phyloP scores from a whole-genome alignment of 1,140 invertebrate species.

The Pogonomyrmex barbatus region DNA sequence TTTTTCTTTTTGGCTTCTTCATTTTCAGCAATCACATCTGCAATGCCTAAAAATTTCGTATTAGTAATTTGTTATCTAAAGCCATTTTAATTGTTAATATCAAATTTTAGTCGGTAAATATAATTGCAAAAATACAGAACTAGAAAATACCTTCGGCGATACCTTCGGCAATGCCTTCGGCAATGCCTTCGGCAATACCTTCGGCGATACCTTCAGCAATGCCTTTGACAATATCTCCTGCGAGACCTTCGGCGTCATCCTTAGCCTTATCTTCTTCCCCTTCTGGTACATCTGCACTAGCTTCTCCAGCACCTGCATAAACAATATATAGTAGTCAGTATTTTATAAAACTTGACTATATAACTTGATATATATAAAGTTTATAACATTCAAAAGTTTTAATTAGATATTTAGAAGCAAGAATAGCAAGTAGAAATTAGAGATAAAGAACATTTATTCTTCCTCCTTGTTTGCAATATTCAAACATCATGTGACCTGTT shows the following conservation, averaged over 20 bases:
- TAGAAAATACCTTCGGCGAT: not conserved
- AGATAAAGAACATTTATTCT: not conserved
- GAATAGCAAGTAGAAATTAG: not conserved
- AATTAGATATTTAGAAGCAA: not conserved
- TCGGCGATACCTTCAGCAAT: conserved; percentile 33
- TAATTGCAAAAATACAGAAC: not conserved
- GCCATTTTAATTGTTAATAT: not conserved
- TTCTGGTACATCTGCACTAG: conserved; percentile 84
- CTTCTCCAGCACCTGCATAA: conserved; percentile 82
- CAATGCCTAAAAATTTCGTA: not conserved
- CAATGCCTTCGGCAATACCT: conserved; percentile 78
- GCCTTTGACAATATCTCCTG: conserved; percentile 68
- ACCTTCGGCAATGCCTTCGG: conserved; percentile 74
- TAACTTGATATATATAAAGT: not conserved
- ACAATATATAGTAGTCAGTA: conserved; percentile 1
- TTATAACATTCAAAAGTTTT: not conserved
- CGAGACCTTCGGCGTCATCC: conserved; percentile 71
- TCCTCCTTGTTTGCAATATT: not conserved
- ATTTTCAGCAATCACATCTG: conserved; percentile 70
- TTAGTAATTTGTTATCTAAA: not conserved
- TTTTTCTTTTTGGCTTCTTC: conserved; percentile 88
- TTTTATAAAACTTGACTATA: not conserved
- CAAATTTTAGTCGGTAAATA: not conserved
- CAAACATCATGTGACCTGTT: not conserved
- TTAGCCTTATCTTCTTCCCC: conserved; percentile 80